A percentile compares a stretch with the other conserved stretches of the same genome.
phyloP scores from a whole-genome alignment of 2,797 vertebrate species.

The Enteromius fasciolatus region DNA sequence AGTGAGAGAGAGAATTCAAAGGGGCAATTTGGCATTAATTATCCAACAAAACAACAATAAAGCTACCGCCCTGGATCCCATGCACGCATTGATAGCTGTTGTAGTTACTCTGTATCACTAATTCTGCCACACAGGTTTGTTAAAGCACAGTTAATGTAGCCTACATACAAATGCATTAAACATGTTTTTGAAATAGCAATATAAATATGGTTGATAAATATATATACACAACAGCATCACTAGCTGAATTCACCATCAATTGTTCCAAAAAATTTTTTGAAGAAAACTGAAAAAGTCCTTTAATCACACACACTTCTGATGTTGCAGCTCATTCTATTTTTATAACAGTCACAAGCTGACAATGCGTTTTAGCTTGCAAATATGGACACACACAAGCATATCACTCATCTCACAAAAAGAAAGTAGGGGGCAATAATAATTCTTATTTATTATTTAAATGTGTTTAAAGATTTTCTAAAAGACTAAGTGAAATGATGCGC shows the following conservation, averaged over 20 bases:
- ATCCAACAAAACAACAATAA: slow-evolving; percentile 1
- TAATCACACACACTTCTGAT: slow-evolving; percentile 4
- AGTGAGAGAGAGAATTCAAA: slow-evolving; percentile 12
- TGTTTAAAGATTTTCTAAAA: neutral
- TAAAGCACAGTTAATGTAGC: neutral
- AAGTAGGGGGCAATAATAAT: neutral
- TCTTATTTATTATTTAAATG: neutral
- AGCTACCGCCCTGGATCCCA: neutral
- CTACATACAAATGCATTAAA: neutral
- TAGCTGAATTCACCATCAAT: neutral
- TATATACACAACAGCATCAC: neutral
- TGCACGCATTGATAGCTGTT: slow-evolving; percentile 7
- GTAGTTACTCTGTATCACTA: slow-evolving; percentile 8
- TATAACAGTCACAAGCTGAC: neutral
- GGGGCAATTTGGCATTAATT: neutral
- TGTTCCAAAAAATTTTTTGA: neutral
- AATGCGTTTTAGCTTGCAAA: neutral
- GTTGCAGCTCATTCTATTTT: neutral
- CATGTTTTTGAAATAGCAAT: neutral
- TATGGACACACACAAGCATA: neutral
- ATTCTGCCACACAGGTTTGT: neutral
- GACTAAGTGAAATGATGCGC: neutral
- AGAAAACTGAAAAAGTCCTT: slow-evolving; percentile 8
- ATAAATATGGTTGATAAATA: no score
- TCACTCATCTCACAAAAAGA: neutral